Evolutionary conservation across 2,797 vertebrate genomes (phyloP).

Genomic region (Martes flavigula): DNA sequence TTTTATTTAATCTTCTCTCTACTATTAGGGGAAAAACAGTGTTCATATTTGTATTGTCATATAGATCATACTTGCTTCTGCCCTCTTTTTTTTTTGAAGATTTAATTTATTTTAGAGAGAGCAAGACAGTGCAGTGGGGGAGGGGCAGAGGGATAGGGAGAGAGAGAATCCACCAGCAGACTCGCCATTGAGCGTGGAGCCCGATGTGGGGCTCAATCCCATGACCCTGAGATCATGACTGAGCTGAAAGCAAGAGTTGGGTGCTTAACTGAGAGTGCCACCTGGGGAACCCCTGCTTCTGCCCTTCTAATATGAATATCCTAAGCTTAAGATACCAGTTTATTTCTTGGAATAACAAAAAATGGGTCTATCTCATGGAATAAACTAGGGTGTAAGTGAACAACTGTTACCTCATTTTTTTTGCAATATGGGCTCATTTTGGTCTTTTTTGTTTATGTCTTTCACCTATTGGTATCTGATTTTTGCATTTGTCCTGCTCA

Average conservation of each 20-base stretch:
- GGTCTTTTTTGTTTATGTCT: neutral
- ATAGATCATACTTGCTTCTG: neutral
- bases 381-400: neutral
- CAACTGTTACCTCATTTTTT: neutral
- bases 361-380: neutral
- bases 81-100: neutral
- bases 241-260: neutral
- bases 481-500: neutral
- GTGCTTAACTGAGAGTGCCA: neutral
- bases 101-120: neutral
- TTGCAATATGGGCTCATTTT: neutral
- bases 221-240: neutral
- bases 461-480: neutral
- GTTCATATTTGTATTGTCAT: neutral
- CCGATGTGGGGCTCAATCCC: neutral
- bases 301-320: neutral
- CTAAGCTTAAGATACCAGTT: neutral
- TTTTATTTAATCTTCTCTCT: neutral
- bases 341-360: neutral
- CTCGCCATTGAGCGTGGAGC: neutral
- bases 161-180: neutral
- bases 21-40: neutral
- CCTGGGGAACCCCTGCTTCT: neutral
- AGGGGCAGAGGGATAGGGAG: neutral
- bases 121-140: neutral